Base-by-base conservation (phyloP, 2,113 vertebrate species). In the Guaruba guarouba region DNA sequence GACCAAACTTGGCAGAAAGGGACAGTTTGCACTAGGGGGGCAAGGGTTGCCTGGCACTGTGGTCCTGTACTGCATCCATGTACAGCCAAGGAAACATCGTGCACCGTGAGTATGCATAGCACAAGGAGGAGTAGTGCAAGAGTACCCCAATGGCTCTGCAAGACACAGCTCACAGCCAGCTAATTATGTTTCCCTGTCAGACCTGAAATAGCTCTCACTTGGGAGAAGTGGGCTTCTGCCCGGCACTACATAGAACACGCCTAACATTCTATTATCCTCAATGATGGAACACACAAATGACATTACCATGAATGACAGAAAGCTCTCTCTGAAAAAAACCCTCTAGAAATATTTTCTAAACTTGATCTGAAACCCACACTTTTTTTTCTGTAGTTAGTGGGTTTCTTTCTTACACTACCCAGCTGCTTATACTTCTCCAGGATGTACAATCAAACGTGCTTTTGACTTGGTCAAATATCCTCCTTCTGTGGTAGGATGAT, bases 401-500 rank as follows among this genome's bases (percentile, higher is more conserved):
- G 57, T 78, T 84, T 43, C 11, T 71, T 80, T 81, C 41, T 80
- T 54, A 74, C 10, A n/a, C 15, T 68, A 90, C 57, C 28, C 66
- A 93, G 23, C 46, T 74, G 83, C 73, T 81, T 86, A 59, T 43
- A 62, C 18, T 81, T 76, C 64, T 96, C 41, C 80, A 90, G 68
- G 24, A 73, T 82, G 59, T 63, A 79, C 75, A 61, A 63, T 31
- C 20, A 80, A 70, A 41, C 13, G 37, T 55, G 29, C 28, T 71
- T 90, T 57, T 82, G 51, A 85, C 70, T 88, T 93, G 81, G 48
- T 41, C 78, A 89, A 80, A 52, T 90, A 69, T 52, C 67, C 27
- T 90, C 57, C 76, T 75, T 62, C 73, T 88, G 88, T 85, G 73
- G 76, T 67, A 85, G 43, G 87, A 74, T 86, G 87, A 93, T 93